Base-by-base conservation (phyloP, 2,113 vertebrate genomes). In the Hippocampus mohnikei region DNA sequence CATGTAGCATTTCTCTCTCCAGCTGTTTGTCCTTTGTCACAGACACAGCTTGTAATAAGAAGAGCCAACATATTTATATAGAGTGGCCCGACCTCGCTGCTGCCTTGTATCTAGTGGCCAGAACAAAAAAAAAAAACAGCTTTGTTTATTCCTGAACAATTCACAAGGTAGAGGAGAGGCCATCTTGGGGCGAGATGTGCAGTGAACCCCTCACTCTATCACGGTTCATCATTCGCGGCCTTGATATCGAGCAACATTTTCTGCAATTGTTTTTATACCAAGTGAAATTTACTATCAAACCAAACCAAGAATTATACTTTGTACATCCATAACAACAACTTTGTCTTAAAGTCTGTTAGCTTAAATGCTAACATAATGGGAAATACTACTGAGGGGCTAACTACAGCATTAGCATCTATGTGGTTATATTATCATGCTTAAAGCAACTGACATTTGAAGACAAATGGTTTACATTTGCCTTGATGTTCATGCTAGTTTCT, bases 31-130 rank as follows among this genome's bases (percentile, higher is more conserved):
- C 88, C 90, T 90, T 90, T 92, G 90, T 92, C 91, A 91, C 80
- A 89, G 87, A 88, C 90, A 90, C 90, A 88, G 92, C 86, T 88
- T 92, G 89, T 90, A 90, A 91, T 92, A 90, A 89, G 90, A 90
- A 90, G 88, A 91, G 88, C 89, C 90, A 91, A 92, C 90, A 91
- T 92, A 90, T 93, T 92, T 93, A 92, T 93, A 92, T 91, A 87
- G 88, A 90, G 89, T 88, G 89, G 81, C 81, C 37, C 88, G 83
- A 91, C 87, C 87, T 91, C 86, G 56, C 85, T 82, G 79, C 76
- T 88, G 85, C 87, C 90, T 89, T 89, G 89, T 89, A 90, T 91
- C 90, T 87, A 81, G 67, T 66, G 66, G 81, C 78, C 85, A 85
- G 86, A 13, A 88, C 5, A 5, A 37, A 37, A 37, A 37, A 37